A percentile compares a stretch with the other conserved stretches of the same genome.
phyloP scores from a whole-genome alignment of 1,140 invertebrate genomes.

The Varroa destructor region DNA sequence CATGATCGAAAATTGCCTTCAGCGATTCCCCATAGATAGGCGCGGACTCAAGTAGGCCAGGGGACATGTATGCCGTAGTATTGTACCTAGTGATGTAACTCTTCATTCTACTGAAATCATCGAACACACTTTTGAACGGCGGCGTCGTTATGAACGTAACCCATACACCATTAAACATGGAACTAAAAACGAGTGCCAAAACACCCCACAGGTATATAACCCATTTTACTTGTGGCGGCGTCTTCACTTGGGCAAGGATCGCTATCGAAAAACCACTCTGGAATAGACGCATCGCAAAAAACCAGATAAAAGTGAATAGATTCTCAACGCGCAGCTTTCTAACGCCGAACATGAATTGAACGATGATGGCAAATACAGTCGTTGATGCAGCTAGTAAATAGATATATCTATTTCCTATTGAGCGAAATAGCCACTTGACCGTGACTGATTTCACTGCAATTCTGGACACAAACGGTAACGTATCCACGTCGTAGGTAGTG shows the following conservation, averaged over 20 bases:
- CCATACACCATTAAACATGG: slow-evolving; percentile 4
- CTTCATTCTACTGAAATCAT: not conserved
- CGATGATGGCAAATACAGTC: not conserved
- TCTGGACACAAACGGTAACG: not conserved
- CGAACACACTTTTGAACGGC: slow-evolving; percentile 4
- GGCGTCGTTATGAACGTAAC: slow-evolving; percentile 7
- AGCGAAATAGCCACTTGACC: not conserved
- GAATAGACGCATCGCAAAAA: slow-evolving; percentile 4
- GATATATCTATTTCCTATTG: not conserved
- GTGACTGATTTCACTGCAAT: not conserved
- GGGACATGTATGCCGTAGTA: slow-evolving; percentile 2
- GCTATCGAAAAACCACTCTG: not conserved
- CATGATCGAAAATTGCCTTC: not conserved
- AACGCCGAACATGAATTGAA: not conserved
- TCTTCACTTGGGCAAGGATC: not conserved
- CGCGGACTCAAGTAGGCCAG: not conserved
- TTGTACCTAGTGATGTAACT: not conserved
- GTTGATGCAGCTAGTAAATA: not conserved
- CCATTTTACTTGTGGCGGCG: not conserved
- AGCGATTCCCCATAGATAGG: slow-evolving; percentile 1
- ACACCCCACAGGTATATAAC: not conserved
- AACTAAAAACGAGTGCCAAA: not conserved
- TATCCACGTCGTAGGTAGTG: not conserved
- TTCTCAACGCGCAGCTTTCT: not conserved
- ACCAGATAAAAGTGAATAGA: not conserved